phyloP scores from a whole-genome alignment of 2,797 vertebrate genomes.

The Rhinogobio ventralis region DNA sequence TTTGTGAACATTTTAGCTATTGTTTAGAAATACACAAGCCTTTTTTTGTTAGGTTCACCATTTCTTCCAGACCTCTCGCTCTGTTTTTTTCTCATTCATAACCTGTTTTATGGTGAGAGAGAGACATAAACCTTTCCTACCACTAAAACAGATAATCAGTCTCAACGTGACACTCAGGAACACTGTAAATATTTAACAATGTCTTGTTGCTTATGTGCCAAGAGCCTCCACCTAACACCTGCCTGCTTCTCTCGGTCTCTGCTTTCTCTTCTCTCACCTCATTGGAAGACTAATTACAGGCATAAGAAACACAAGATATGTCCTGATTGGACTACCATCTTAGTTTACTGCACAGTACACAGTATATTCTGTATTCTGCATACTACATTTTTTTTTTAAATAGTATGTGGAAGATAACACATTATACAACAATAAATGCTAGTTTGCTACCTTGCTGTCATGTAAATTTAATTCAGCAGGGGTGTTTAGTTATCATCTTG shows the following conservation, averaged over 20 bases:
- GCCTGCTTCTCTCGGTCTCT: slow-evolving; percentile 11
- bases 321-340: neutral
- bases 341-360: neutral
- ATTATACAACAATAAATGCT: neutral
- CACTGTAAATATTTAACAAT: slow-evolving; percentile 67
- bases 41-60: neutral
- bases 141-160: slow-evolving; percentile 26
- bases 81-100: neutral
- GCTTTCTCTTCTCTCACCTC: slow-evolving; percentile 22
- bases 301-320: slow-evolving; percentile 2
- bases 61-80: neutral
- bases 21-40: neutral
- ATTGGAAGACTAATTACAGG: slow-evolving; percentile 16
- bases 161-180: slow-evolving; percentile 54
- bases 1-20: neutral
- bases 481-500: neutral
- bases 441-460: neutral
- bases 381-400: neutral
- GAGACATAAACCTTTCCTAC: neutral
- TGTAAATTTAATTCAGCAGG: neutral
- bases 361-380: neutral
- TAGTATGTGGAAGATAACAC: neutral
- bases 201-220: slow-evolving; percentile 51
- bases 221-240: slow-evolving; percentile 53
- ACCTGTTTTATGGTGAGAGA: neutral